These are phyloP conservation scores for Menidia beryllina DNA, from an alignment of 2,113 vertebrate genomes.

Conservation along the genomic window DNA sequence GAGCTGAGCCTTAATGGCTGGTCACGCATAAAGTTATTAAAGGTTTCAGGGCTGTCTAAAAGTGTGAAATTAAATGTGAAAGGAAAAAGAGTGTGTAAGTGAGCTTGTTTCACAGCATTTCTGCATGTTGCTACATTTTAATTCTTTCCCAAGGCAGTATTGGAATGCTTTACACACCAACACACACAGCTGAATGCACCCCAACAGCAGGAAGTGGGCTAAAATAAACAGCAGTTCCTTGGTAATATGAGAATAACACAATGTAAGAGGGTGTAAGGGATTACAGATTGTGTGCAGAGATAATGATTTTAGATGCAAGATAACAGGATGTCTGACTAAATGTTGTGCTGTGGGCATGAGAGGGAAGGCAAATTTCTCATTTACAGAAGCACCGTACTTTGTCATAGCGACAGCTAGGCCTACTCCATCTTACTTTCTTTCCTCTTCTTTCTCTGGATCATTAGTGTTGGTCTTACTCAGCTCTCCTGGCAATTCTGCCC, in stretches of 20 bases:
- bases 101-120: slow-evolving; percentile 55
- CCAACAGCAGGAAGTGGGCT: slow-evolving; percentile 45
- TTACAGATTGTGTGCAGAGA: slow-evolving; percentile 70
- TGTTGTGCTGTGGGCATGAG: slow-evolving; percentile 51
- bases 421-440: slow-evolving; percentile 38
- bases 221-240: slow-evolving; percentile 59
- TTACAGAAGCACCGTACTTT: slow-evolving; percentile 18
- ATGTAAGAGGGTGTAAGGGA: slow-evolving; percentile 40
- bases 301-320: slow-evolving; percentile 72
- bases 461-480: slow-evolving; percentile 14
- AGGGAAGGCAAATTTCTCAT: slow-evolving; percentile 28
- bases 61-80: slow-evolving; percentile 50
- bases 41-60: slow-evolving; percentile 40
- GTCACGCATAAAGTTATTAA: slow-evolving; percentile 56
- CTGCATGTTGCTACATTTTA: slow-evolving; percentile 49
- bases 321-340: slow-evolving; percentile 70
- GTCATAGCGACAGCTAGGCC: slow-evolving; percentile 39
- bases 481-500: slow-evolving; percentile 12
- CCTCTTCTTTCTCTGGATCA: slow-evolving; percentile 24
- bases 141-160: slow-evolving; percentile 52
- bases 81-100: slow-evolving; percentile 38
- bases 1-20: slow-evolving; percentile 30
- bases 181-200: slow-evolving; percentile 9
- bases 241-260: slow-evolving; percentile 65
- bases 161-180: slow-evolving; percentile 33